Percentiles rank a stretch among this genome's conserved stretches.
Conservation (phyloP, 1,140 invertebrate species). For the Maconellicoccus hirsutus region DNA sequence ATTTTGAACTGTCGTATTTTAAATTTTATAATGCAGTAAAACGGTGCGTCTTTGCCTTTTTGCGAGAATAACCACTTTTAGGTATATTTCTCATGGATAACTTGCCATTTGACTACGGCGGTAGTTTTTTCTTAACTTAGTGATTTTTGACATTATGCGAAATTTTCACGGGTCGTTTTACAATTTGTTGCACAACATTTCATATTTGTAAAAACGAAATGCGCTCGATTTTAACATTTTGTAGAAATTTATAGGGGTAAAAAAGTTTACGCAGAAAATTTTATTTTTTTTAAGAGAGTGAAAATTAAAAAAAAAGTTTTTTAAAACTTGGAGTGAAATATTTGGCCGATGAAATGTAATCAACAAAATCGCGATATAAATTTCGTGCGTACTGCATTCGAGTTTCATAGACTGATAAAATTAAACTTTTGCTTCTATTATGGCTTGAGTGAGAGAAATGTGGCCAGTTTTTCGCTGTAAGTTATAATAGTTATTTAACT, state of each 20-base stretch:
- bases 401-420: slow-evolving; percentile 4
- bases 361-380: neutral
- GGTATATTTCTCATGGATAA: neutral
- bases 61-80: neutral
- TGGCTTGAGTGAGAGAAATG: no score
- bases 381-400: neutral
- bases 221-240: no score
- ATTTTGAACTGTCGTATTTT: neutral
- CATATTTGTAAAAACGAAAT: no score
- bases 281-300: neutral
- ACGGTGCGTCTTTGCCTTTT: neutral
- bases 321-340: neutral
- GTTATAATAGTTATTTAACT: slow-evolving; percentile 5
- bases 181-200: no score
- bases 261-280: neutral
- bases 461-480: neutral
- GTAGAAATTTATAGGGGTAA: no score
- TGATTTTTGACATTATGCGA: no score
- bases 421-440: slow-evolving; percentile 1
- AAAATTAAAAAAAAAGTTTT: neutral
- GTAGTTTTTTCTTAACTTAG: neutral
- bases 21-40: slow-evolving; percentile 10
- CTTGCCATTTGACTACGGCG: neutral
- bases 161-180: no score
- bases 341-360: neutral